Evolutionary conservation across 2,888 invertebrate species (phyloP), one percentile per base, ranked within the genome.

Genomic region (Lapara coniferarum): DNA sequence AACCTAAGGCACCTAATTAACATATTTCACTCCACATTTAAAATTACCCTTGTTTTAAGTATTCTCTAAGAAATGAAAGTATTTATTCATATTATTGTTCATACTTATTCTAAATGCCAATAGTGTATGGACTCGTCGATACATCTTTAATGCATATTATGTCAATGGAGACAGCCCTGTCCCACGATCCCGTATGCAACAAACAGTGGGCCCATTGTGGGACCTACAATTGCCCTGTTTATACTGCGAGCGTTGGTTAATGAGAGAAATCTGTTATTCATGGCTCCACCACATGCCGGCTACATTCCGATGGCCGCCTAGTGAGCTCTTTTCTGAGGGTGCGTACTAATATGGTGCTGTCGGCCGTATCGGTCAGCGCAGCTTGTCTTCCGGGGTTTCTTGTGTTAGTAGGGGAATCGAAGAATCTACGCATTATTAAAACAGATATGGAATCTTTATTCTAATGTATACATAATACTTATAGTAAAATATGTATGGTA

Each of bases 251-350:
- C 63, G 5, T 49, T 63, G 13, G 46, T 63, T 63, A 63, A 63
- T 63, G 63, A 63, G 63, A 63, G 49, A 46, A 63, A 63, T 63
- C 63, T 63, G 63, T 63, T 63, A 63, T 63, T 63, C 63, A 63
- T 63, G 59, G 16, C 44, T 16, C 37, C 59, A 10, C 59, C 46
- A n/a, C 16, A 46, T 16, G 37, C 59, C 46, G 44, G 44, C 59
- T 59, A 37, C 59, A n/a, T 59, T n/a, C 10, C 12, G 10, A 46
- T 16, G 16, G n/a, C 37, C n/a, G 37, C 10, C 10, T 25, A 25
- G 55, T 19, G 16, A 55, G 55, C n/a, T n/a, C n/a, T 19, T 19
- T 2, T 16, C 19, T 55, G n/a, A 16, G 55, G 10, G 46, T 63
- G 59, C 46, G 19, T 63, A 63, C 59, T 4, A 63, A 46, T 59